Conservation (phyloP, 2,888 invertebrate species). For the Eristalis pertinax region DNA sequence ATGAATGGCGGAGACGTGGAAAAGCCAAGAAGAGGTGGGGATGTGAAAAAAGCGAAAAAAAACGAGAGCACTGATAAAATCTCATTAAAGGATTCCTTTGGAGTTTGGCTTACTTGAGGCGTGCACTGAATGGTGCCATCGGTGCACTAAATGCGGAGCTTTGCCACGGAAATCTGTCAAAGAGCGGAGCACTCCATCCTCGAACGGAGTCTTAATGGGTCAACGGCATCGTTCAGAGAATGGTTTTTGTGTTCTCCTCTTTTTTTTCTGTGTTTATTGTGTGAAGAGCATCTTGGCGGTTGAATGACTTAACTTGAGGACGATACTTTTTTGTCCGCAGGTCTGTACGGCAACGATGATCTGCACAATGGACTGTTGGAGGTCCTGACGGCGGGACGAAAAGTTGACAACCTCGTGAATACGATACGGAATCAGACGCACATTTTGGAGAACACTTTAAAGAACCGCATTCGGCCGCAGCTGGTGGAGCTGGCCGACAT, state of each 20-base stretch:
- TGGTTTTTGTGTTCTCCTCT: slow-evolving; percentile 6
- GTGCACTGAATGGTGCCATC: slow-evolving; percentile 12
- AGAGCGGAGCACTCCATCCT: slow-evolving; percentile 19
- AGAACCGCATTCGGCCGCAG: slow-evolving; percentile 86
- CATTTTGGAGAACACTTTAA: slow-evolving; percentile 88
- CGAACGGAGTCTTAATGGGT: slow-evolving; percentile 21
- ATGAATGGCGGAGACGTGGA: not conserved
- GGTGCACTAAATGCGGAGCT: slow-evolving; percentile 38
- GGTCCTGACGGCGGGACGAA: slow-evolving; percentile 89
- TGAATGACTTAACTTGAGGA: not conserved
- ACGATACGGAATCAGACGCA: slow-evolving; percentile 92
- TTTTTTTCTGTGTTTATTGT: not conserved
- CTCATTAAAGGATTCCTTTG: slow-evolving; percentile 45
- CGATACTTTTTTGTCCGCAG: slow-evolving; percentile 66
- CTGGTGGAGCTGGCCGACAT: slow-evolving; percentile 88
- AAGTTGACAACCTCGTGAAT: slow-evolving; percentile 90
- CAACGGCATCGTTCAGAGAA: slow-evolving; percentile 34
- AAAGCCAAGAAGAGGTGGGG: not conserved
- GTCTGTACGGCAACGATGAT: slow-evolving; percentile 96
- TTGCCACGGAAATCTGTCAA: slow-evolving; percentile 22
- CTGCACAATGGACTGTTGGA: slow-evolving; percentile 94
- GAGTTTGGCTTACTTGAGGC: slow-evolving; percentile 23
- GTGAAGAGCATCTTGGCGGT: not conserved
- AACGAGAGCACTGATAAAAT: slow-evolving; percentile 25
- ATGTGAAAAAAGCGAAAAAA: slow-evolving; percentile 7